These are phyloP conservation scores for Austrolebias charrua DNA, from an alignment of 2,797 vertebrate species.

Conservation along the genomic window DNA sequence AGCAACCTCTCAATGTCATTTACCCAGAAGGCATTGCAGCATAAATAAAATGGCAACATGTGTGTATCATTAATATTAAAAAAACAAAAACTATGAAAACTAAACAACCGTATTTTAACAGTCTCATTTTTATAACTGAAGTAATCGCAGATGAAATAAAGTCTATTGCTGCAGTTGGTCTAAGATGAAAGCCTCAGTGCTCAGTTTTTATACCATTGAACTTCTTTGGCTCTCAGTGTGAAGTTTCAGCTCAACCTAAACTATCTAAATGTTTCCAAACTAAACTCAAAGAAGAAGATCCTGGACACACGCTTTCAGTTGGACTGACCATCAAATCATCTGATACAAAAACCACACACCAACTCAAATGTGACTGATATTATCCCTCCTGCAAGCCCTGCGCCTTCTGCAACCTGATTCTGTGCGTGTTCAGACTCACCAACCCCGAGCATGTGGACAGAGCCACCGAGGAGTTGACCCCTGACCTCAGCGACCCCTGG, in stretches of 20 bases:
- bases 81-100: no score
- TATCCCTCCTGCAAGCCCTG: slow-evolving; percentile 2
- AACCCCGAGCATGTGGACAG: slow-evolving; percentile 88
- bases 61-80: no score
- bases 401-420: slow-evolving; percentile 39
- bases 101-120: no score
- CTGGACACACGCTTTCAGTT: slow-evolving; percentile 17
- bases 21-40: no score
- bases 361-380: neutral
- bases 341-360: slow-evolving; percentile 10
- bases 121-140: no score
- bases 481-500: slow-evolving; percentile 84
- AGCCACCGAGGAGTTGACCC: slow-evolving; percentile 85
- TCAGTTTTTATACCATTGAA: slow-evolving; percentile 39
- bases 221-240: slow-evolving; percentile 24
- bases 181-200: slow-evolving; percentile 7
- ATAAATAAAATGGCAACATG: no score
- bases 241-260: slow-evolving; percentile 35
- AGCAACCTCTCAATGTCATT: no score
- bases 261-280: slow-evolving; percentile 30
- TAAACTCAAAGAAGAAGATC: slow-evolving; percentile 22
- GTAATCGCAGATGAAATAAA: no score
- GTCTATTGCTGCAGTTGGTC: no score
- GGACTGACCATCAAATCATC: neutral
- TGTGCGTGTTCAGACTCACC: slow-evolving; percentile 81